phyloP scores from a whole-genome alignment of 2,797 vertebrate species.

The Molossus alvarezi region DNA sequence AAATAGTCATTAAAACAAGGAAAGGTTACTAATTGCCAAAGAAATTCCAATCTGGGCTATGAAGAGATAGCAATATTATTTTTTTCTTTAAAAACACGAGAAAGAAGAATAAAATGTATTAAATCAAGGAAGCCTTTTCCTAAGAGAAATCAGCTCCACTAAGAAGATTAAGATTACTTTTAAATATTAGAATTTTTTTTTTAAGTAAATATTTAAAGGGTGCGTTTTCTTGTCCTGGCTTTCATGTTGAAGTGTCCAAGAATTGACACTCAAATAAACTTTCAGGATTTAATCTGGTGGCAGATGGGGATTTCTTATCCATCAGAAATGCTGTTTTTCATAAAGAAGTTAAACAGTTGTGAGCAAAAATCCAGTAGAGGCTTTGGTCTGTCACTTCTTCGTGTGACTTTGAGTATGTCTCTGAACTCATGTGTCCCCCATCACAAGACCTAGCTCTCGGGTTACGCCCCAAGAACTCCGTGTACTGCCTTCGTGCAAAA shows the following conservation, averaged over 20 bases:
- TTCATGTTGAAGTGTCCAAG: slow-evolving; percentile 10
- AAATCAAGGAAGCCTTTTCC: not conserved
- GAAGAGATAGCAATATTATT: not conserved
- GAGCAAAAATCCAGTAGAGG: not conserved
- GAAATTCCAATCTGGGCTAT: not conserved
- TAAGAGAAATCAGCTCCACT: not conserved
- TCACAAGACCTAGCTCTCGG: not conserved
- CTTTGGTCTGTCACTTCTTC: not conserved
- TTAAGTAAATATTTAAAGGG: not conserved
- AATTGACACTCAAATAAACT: slow-evolving; percentile 1
- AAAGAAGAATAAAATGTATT: slow-evolving; percentile 53
- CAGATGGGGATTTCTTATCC: not conserved
- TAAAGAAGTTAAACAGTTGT: not conserved
- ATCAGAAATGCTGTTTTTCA: slow-evolving; percentile 22
- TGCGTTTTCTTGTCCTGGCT: not conserved
- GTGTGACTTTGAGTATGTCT: not conserved
- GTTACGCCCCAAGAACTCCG: not conserved
- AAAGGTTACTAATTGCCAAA: slow-evolving; percentile 22
- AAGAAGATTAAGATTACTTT: slow-evolving; percentile 46
- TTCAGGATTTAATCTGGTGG: slow-evolving; percentile 13
- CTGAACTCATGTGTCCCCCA: not conserved
- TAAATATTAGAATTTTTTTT: slow-evolving; percentile 13
- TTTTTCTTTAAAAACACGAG: slow-evolving; percentile 50
- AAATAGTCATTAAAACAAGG: slow-evolving; percentile 57
- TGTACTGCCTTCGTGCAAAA: not conserved